Percentiles rank a stretch among this genome's conserved stretches.
Evolutionary conservation across 2,797 vertebrate genomes (phyloP).

Genomic region (Scolopax bukidnonensis): DNA sequence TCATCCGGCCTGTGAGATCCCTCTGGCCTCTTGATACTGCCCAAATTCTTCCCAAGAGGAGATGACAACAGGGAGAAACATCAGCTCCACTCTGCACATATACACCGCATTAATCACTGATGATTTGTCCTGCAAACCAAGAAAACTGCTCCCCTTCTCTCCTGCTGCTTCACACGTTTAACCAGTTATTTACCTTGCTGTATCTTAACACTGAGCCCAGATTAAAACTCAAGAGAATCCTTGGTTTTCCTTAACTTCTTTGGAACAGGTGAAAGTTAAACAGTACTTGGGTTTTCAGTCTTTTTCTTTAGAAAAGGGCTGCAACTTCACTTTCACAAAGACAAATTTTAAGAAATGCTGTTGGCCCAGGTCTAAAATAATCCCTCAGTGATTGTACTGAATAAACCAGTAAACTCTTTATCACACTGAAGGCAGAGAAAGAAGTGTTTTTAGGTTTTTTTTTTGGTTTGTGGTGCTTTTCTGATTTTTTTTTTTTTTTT

Average conservation of each 20-base stretch:
- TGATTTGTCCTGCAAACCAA: neutral
- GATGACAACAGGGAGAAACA: neutral
- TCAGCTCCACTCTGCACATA: neutral
- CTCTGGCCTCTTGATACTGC: neutral
- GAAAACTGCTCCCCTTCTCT: neutral
- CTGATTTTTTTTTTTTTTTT: no score
- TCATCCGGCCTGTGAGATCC: conserved; percentile 4
- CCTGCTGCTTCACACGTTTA: neutral
- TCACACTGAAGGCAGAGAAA: neutral
- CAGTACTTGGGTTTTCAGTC: neutral
- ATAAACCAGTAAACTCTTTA: neutral
- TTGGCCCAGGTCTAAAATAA: neutral
- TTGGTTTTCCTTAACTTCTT: neutral
- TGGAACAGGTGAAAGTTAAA: neutral
- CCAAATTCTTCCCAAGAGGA: conserved; percentile 16
- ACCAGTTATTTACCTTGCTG: neutral
- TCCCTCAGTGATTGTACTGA: neutral
- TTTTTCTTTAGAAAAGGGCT: neutral
- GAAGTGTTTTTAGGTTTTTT: neutral
- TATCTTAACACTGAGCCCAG: neutral
- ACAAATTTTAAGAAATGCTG: neutral
- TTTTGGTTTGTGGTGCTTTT: neutral
- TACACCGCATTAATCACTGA: neutral
- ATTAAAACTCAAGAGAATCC: neutral
- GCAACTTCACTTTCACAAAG: neutral